Base-by-base conservation (phyloP, 2,113 vertebrate genomes). In the Globicephala melas region DNA sequence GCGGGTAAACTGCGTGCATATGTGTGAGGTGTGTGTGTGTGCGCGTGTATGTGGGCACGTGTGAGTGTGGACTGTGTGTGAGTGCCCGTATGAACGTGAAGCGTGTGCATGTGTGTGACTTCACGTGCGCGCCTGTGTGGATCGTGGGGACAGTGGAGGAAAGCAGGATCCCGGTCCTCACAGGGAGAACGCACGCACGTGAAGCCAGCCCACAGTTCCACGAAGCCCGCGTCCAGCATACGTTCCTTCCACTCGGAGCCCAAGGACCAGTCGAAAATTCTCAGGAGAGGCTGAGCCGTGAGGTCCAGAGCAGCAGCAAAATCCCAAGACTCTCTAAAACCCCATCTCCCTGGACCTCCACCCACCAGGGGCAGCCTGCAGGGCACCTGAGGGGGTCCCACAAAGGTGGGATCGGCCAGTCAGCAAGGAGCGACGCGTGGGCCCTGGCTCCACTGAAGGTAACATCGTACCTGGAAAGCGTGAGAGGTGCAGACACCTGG, bases 371-470 rank as follows among this genome's bases (percentile, higher is more conserved):
- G 31, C 1, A 1, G 12, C 68, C 63, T 12, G 3, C 4, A 20
- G 63, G 28, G 18, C 38, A 12, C 7, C 25, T 4, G n/a, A 25
- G 1, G 3, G 28, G 13, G 38, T 6, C 53, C 82, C 38, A 38
- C 15, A 13, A 2, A 36, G 33, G n/a, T 2, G 12, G 50, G 47
- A 44, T 1, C 6, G 6, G 62, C 41, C 41, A 5, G 38, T 20
- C n/a, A 3, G 36, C 4, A n/a, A 23, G 31, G 58, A 25, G 0
- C 3, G 0, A 26, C 2, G 8, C 11, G 7, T 2, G 33, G 0
- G 2, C 6, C 58, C 65, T 2, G 44, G 71, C 36, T 1, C 6
- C 13, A 9, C 50, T 33, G 36, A 18, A 14, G 31, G 25, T 1
- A 1, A 55, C 68, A 33, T 18, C 70, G 6, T 11, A 31, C 6